Percentiles rank a stretch among this genome's conserved stretches.
phyloP scores from a whole-genome alignment of 2,797 vertebrate species.

The Heliangelus exortis region DNA sequence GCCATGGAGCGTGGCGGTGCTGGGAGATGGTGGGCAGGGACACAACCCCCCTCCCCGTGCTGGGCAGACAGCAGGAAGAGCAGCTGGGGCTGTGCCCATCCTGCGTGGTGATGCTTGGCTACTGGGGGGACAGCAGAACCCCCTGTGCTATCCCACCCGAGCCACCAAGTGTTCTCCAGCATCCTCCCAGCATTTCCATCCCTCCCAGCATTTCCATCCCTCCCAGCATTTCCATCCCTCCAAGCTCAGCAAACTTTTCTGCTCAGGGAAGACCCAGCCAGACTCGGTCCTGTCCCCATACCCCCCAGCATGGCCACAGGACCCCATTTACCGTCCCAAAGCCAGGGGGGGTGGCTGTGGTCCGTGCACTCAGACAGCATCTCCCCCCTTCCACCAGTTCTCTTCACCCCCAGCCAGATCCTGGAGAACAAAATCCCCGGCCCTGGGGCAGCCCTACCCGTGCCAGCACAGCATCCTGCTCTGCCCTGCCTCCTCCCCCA shows the following conservation, averaged over 20 bases:
- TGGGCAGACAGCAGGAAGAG: neutral
- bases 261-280: neutral
- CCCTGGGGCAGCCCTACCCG: rapidly evolving
- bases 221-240: neutral
- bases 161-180: neutral
- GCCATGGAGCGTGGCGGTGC: neutral
- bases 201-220: neutral
- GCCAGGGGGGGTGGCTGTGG: rapidly evolving
- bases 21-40: neutral
- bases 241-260: neutral
- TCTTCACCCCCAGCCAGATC: neutral
- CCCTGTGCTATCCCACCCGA: neutral
- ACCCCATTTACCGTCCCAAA: neutral
- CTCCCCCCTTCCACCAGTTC: neutral
- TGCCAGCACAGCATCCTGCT: neutral
- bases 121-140: rapidly evolving
- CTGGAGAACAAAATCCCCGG: rapidly evolving
- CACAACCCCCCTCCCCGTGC: neutral
- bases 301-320: rapidly evolving
- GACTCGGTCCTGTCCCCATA: neutral
- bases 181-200: neutral
- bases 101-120: rapidly evolving
- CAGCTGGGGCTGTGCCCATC: neutral
- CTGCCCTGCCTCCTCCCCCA: neutral
- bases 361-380: neutral